A percentile compares a stretch with the other conserved stretches of the same genome.
These are phyloP conservation scores for Lithobates pipiens DNA, from an alignment of 2,797 vertebrate species.

Conservation along the genomic window DNA sequence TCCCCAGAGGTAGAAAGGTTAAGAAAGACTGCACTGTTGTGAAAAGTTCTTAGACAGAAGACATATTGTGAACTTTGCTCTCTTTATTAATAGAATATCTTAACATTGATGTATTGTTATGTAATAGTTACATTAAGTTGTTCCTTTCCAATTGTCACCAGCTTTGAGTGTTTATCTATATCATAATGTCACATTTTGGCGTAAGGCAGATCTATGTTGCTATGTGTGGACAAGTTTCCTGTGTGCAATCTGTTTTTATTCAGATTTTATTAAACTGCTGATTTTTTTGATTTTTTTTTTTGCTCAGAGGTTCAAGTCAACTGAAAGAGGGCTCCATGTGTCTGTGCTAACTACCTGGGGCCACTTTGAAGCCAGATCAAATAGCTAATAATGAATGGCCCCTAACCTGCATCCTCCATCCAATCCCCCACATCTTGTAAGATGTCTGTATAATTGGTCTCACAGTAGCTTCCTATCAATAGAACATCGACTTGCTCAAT, in stretches of 20 bases:
- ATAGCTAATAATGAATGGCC: conserved; percentile 34
- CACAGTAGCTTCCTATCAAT: conserved; percentile 48
- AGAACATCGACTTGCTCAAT: conserved; percentile 51
- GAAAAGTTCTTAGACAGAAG: too few relatives aligned
- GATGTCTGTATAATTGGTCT: conserved; percentile 55
- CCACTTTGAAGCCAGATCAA: conserved; percentile 68
- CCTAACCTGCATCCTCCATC: not conserved
- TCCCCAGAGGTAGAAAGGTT: too few relatives aligned
- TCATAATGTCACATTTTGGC: not conserved
- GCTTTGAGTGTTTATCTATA: too few relatives aligned
- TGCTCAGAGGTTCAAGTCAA: not conserved
- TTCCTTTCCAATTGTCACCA: too few relatives aligned
- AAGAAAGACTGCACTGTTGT: too few relatives aligned
- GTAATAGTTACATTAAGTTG: not conserved
- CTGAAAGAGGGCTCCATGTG: conserved; percentile 63
- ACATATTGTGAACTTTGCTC: too few relatives aligned
- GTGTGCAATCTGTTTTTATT: not conserved
- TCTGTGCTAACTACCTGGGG: conserved; percentile 64
- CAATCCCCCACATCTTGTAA: conserved; percentile 14
- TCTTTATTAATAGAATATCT: too few relatives aligned
- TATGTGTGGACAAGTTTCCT: not conserved
- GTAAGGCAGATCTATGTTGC: not conserved
- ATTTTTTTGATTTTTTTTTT: not conserved
- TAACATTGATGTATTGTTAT: not conserved
- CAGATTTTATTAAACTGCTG: not conserved